These are phyloP conservation scores for Calliopsis andreniformis DNA, from an alignment of 1,140 invertebrate genomes.

Conservation along the genomic window DNA sequence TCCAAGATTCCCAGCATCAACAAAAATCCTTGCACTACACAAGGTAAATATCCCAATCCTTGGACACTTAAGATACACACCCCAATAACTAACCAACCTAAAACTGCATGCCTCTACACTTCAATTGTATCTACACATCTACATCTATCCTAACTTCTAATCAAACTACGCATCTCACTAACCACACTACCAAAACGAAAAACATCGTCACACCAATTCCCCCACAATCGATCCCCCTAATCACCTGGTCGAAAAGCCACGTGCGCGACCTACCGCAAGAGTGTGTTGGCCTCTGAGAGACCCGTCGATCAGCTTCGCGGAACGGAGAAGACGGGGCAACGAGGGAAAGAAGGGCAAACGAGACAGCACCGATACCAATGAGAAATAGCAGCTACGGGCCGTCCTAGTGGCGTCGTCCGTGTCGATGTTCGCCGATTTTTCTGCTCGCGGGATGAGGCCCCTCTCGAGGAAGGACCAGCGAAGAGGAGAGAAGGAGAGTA, in stretches of 20 bases:
- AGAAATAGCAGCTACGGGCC: constrained; percentile 40
- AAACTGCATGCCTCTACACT: no score
- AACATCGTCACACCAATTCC: background rate
- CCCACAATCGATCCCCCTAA: background rate
- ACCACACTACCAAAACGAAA: no score
- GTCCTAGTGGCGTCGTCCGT: constrained; percentile 40
- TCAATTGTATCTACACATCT: no score
- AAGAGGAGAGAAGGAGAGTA: constrained; percentile 18
- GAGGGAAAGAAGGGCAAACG: constrained; percentile 33
- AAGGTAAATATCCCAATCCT: no score
- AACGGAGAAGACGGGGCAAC: background rate
- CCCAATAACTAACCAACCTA: no score
- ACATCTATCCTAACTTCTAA: no score
- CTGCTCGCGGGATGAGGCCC: constrained; percentile 19
- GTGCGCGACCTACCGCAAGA: constrained; percentile 28
- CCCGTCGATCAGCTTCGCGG: constrained; percentile 25
- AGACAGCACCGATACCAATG: constrained; percentile 35
- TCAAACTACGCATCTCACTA: no score
- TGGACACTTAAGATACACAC: no score
- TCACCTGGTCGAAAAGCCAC: background rate
- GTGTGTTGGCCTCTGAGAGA: constrained; percentile 4
- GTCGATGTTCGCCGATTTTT: constrained; percentile 58
- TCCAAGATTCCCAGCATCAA: no score
- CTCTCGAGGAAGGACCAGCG: background rate
- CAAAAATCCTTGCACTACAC: no score